Percentiles rank a stretch among this genome's conserved stretches.
Evolutionary conservation across 2,888 invertebrate genomes (phyloP).

Genomic region (Tachina fera): DNA sequence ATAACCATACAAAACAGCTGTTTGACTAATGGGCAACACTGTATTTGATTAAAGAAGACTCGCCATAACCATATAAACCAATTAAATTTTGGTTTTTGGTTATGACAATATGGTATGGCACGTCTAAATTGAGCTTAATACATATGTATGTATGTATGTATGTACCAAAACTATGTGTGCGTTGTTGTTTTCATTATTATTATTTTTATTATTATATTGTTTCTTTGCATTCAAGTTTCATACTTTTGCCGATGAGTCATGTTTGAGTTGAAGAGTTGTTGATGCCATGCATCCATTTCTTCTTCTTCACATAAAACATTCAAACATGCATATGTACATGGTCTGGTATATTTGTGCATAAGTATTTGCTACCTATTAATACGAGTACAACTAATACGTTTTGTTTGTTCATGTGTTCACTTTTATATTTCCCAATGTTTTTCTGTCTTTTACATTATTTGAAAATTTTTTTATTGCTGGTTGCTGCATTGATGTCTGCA

Average conservation of each 20-base stretch:
- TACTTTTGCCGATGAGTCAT: constrained; percentile 54
- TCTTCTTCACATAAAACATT: background rate
- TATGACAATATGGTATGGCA: too few relatives aligned
- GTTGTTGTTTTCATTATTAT: constrained; percentile 13
- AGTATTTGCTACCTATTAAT: constrained; percentile 12
- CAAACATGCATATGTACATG: background rate
- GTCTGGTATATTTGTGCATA: background rate
- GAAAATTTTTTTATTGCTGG: background rate
- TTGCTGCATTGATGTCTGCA: constrained; percentile 40
- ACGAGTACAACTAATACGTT: constrained; percentile 11
- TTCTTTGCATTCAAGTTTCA: constrained; percentile 18
- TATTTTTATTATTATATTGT: constrained; percentile 34
- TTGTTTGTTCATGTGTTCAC: constrained; percentile 20
- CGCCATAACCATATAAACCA: too few relatives aligned
- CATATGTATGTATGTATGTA: too few relatives aligned
- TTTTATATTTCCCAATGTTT: constrained; percentile 11
- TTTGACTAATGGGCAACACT: too few relatives aligned
- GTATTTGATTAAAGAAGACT: too few relatives aligned
- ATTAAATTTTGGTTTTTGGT: too few relatives aligned
- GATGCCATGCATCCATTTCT: constrained; percentile 33
- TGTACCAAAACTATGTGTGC: too few relatives aligned
- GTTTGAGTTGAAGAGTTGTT: constrained; percentile 29
- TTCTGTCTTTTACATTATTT: background rate
- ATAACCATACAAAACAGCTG: too few relatives aligned
- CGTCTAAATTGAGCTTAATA: too few relatives aligned